These are phyloP conservation scores for Folsomia manolachei DNA, from an alignment of 2,888 invertebrate genomes.

Conservation along the genomic window DNA sequence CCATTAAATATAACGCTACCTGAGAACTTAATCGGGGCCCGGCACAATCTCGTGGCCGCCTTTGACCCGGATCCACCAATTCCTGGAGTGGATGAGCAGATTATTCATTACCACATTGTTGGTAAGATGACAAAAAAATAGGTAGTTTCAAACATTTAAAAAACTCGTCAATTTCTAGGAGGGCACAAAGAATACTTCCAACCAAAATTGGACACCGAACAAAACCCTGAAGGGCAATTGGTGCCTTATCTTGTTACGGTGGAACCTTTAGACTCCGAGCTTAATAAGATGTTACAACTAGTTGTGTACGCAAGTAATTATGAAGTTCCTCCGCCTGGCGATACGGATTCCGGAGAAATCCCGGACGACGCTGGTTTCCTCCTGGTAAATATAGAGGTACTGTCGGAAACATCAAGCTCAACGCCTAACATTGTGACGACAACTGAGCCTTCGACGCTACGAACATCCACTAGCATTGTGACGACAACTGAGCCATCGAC, in stretches of 20 bases:
- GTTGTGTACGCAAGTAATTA: slow-evolving; percentile 31
- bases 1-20: neutral
- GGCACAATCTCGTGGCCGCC: neutral
- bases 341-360: slow-evolving; percentile 22
- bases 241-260: slow-evolving; percentile 1
- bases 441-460: no score
- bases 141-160: no score
- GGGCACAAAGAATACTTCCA: neutral
- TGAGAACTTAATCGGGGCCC: slow-evolving; percentile 3
- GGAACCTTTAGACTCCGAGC: slow-evolving; percentile 22
- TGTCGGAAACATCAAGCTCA: no score
- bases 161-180: no score
- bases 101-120: slow-evolving; percentile 21
- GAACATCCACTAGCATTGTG: no score
- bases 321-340: neutral
- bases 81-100: neutral
- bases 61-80: slow-evolving; percentile 8
- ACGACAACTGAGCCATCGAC: no score
- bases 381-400: slow-evolving; percentile 57
- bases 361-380: slow-evolving; percentile 14
- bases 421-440: no score
- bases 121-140: no score
- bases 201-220: neutral
- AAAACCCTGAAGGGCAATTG: neutral
- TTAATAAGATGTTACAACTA: neutral